phyloP scores from a whole-genome alignment of 37 sponge, comb jelly and placozoan species.

The Spongilla lacustris region DNA sequence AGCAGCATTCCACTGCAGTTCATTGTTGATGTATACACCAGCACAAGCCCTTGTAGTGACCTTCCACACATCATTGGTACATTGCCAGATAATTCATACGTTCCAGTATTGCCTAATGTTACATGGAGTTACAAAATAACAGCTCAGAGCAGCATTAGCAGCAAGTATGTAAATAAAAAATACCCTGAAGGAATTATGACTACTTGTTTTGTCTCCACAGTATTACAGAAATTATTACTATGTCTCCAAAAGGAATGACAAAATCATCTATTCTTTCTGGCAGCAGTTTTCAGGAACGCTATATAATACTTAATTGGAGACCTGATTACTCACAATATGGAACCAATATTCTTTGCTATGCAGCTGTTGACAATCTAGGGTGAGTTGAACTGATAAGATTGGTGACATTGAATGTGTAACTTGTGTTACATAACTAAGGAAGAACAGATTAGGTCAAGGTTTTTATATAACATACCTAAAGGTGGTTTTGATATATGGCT shows the following conservation, averaged over 20 bases:
- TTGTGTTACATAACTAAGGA: too few relatives aligned
- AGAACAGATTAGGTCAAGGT: too few relatives aligned
- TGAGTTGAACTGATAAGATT: not conserved
- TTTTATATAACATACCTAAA: too few relatives aligned
- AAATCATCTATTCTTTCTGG: not conserved
- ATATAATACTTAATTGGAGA: conserved; percentile 37
- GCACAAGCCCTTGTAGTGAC: not conserved
- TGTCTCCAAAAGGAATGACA: conserved; percentile 28
- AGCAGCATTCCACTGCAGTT: conserved; percentile 63
- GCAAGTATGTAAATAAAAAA: too few relatives aligned
- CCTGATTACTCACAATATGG: conserved; percentile 36
- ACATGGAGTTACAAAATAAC: not conserved
- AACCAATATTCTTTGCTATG: conserved; percentile 33
- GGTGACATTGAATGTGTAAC: too few relatives aligned
- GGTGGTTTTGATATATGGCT: too few relatives aligned
- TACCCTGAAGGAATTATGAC: too few relatives aligned
- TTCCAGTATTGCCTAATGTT: conserved; percentile 21
- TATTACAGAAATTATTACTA: conserved; percentile 25
- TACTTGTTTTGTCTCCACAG: not conserved
- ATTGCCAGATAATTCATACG: conserved; percentile 26
- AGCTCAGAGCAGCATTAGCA: too few relatives aligned
- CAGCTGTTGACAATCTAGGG: conserved; percentile 24
- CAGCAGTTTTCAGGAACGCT: not conserved
- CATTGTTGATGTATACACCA: conserved; percentile 29
- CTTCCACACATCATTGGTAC: not conserved